These are phyloP conservation scores for Procapra przewalskii DNA, from an alignment of 2,113 vertebrate genomes.

Conservation along the genomic window DNA sequence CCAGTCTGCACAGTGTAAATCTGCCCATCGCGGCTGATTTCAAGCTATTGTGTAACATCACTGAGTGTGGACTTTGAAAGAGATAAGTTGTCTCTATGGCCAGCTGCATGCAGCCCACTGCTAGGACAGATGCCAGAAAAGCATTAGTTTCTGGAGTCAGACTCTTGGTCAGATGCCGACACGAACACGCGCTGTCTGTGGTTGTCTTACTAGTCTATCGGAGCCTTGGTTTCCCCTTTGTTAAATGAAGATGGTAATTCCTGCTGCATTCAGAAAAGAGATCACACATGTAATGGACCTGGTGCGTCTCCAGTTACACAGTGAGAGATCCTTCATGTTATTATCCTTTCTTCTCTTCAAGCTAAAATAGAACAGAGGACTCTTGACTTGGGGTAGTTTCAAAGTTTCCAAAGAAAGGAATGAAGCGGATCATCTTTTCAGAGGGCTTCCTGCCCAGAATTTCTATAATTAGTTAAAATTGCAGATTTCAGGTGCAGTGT, in stretches of 20 bases:
- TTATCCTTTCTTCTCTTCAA: not conserved
- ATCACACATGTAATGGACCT: not conserved
- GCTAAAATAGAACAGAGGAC: not conserved
- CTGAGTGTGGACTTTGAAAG: not conserved
- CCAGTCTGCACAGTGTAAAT: not conserved
- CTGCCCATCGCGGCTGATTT: not conserved
- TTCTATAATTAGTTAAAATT: constrained; percentile 72
- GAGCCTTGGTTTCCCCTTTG: not conserved
- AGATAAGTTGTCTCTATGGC: not conserved
- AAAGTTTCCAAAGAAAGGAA: constrained; percentile 34
- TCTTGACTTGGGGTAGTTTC: constrained; percentile 6
- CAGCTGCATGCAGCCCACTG: not conserved
- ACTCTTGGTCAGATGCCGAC: not conserved
- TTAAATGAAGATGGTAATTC: not conserved
- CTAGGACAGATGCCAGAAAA: not conserved
- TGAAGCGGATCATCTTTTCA: constrained; percentile 42
- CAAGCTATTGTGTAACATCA: not conserved
- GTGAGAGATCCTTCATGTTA: not conserved
- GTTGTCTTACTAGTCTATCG: not conserved
- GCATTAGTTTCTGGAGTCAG: not conserved
- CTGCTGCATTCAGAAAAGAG: not conserved
- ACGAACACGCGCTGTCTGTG: not conserved
- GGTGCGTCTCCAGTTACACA: not conserved
- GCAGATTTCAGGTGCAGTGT: constrained; percentile 39
- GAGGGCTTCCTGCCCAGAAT: constrained; percentile 54